phyloP scores from a whole-genome alignment of 1,140 invertebrate species.

The Orchestia grillus region DNA sequence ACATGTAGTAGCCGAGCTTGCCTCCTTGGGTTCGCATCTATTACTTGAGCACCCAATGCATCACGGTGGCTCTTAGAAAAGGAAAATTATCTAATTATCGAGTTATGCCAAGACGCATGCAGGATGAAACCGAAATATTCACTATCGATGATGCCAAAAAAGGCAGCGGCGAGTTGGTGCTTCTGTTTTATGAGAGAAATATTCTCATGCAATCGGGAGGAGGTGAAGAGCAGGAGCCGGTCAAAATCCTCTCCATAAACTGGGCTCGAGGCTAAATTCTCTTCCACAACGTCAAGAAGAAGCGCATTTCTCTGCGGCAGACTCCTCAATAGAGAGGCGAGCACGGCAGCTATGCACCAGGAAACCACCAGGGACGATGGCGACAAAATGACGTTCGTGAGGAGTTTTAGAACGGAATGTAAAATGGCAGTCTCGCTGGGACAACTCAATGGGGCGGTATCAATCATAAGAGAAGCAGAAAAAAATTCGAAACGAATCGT shows the following conservation, averaged over 20 bases:
- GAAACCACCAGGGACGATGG: background rate
- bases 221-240: background rate
- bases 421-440: background rate
- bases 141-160: background rate
- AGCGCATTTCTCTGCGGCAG: background rate
- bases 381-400: background rate
- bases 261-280: background rate
- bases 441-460: background rate
- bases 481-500: background rate
- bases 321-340: background rate
- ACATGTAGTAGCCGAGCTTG: background rate
- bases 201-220: background rate
- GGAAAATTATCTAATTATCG: conserved; percentile 20
- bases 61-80: background rate
- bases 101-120: background rate
- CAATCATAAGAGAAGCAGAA: background rate
- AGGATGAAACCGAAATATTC: background rate
- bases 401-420: background rate
- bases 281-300: background rate
- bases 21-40: background rate
- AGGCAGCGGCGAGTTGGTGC: background rate
- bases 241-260: background rate
- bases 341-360: background rate
- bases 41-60: background rate
- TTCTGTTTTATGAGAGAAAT: background rate